Base-by-base conservation (phyloP, 2,113 vertebrate genomes). In the Mionectes macconnelli region DNA sequence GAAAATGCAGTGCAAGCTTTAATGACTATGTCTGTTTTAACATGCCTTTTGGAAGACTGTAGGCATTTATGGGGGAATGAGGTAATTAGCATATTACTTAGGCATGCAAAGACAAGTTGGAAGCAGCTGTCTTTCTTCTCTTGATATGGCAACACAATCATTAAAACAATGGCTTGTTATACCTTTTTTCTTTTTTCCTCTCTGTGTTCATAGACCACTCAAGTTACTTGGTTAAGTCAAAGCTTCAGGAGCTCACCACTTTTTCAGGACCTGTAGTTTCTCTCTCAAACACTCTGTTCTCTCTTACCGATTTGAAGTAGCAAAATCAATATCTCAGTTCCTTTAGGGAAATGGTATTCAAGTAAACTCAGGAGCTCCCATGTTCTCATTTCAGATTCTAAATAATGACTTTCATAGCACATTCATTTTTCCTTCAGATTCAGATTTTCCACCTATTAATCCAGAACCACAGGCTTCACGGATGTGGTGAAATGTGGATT, bases 1-100 rank as follows among this genome's bases (percentile, higher is more conserved):
- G 96, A 98, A 97, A 98, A 95, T 42, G 62, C 86, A 94, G 84
- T 6, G 73, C 97, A 96, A 94, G 90, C 96, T 92, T 92, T 89
- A 97, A 96, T 89, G 90, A 79, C 90, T 96, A 37, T 63, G 94
- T 97, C 64, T 97, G 97, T 97, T 91, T 95, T 94, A 97, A 98
- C 97, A 98, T 94, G 98, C 93, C 95, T 97, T 78, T 85, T 66
- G 24, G 50, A 97, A 79, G 81, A 77, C 78, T 89, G 78, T 52
- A 95, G 80, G 93, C 93, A 93, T 91, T 96, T 90, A 94, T 73
- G 74, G 82, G 92, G 52, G 90, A 92, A 80, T 22, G 37, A 92
- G 86, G 74, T 91, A 89, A 96, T 93, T 96, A 96, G 70, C 87
- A 70, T 87, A 94, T 91, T 91, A 94, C 86, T 66, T 87, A 83